A percentile compares a stretch with the other conserved stretches of the same genome.
Conservation (phyloP, 2,797 vertebrate species). For the Tiaroga cobitis region DNA sequence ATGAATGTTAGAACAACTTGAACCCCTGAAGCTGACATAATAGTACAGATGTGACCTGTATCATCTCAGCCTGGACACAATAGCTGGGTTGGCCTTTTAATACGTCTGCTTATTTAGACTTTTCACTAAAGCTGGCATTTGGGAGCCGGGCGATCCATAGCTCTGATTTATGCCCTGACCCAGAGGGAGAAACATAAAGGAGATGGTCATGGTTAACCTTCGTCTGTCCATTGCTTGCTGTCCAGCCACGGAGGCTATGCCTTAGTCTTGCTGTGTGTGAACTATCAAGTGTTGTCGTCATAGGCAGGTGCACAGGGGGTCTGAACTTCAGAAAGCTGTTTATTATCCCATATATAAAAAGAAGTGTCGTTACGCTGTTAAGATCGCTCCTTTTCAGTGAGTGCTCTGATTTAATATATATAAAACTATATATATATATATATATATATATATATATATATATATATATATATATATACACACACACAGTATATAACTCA, state of each 20-base stretch:
- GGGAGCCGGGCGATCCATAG: conserved; percentile 45
- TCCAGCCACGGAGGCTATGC: neutral
- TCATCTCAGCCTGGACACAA: conserved; percentile 33
- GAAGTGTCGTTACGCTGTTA: neutral
- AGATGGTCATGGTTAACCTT: conserved; percentile 54
- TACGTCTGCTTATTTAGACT: conserved; percentile 46
- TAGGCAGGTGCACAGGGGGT: neutral
- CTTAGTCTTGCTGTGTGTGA: conserved; percentile 35
- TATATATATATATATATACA: no score
- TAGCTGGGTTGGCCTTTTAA: conserved; percentile 37
- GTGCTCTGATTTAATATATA: no score
- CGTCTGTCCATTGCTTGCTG: conserved; percentile 32
- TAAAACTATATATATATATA: no score
- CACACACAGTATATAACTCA: no score
- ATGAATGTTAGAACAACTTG: conserved; percentile 3
- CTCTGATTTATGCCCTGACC: conserved; percentile 57
- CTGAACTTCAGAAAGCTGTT: neutral
- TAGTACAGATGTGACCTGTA: neutral
- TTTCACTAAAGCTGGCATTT: conserved; percentile 45
- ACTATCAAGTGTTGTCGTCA: conserved; percentile 2
- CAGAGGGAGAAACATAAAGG: conserved; percentile 43
- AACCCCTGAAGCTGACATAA: conserved; percentile 6
- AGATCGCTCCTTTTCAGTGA: neutral
- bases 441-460: no score
- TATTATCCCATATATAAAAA: neutral